A percentile compares a stretch with the other conserved stretches of the same genome.
phyloP scores from a whole-genome alignment of 2,888 invertebrate genomes.

The Cerastis rubricosa region DNA sequence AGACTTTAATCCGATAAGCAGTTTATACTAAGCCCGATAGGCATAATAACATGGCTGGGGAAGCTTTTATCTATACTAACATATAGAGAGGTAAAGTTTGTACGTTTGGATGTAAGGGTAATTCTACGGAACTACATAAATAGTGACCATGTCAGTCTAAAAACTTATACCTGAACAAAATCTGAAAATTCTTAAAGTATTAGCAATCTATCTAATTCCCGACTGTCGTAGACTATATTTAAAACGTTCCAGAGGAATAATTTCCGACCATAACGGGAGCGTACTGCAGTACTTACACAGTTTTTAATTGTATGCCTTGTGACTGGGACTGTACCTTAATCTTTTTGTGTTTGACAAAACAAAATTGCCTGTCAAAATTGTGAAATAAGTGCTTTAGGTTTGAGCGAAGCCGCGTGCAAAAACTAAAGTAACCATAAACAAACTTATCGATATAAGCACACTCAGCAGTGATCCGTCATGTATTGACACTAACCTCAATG shows the following conservation, averaged over 20 bases:
- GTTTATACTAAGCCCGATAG: constrained; percentile 11
- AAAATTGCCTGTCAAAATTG: neutral
- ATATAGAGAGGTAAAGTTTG: neutral
- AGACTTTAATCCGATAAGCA: neutral
- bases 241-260: neutral
- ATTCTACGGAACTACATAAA: neutral
- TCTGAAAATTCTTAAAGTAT: neutral
- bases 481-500: constrained; percentile 56
- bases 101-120: neutral
- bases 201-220: neutral
- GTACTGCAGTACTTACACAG: neutral
- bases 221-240: neutral
- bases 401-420: neutral
- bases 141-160: too few species aligned
- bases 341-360: neutral
- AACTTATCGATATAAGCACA: constrained; percentile 52
- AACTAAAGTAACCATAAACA: constrained; percentile 35
- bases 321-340: neutral
- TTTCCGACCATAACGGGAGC: neutral
- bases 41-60: constrained; percentile 18
- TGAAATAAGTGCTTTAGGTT: neutral
- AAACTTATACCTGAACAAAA: neutral
- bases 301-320: neutral
- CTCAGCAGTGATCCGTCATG: constrained; percentile 54
- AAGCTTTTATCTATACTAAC: neutral